Base-by-base conservation (phyloP, 2,113 vertebrate genomes). In the Gavia stellata region DNA sequence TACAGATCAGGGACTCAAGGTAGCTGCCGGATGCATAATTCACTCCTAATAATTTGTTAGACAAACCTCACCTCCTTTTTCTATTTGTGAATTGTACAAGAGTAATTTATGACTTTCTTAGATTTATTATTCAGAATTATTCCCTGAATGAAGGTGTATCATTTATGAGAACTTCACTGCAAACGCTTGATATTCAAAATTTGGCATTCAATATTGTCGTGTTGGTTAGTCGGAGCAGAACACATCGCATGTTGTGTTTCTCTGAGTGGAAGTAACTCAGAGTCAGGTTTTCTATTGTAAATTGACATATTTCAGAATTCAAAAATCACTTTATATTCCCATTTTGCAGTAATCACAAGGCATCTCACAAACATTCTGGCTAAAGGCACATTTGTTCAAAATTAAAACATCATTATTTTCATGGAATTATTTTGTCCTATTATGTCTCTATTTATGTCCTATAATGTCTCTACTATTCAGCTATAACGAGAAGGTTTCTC, bases 81-180 rank as follows among this genome's bases (percentile, higher is more conserved):
- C 77, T 96, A 14, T 95, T 90, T 96, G 50, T 88, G 84, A 72
- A 82, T 68, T 71, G 34, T 31, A 68, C 2, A 4, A 92, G 56
- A 96, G 58, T 31, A 68, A 38, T 73, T 95, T 90, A 85, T 50
- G 20, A 59, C 29, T 91, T 89, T 73, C 55, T 90, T 91, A 90
- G 86, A 95, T 96, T 92, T 94, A 94, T 97, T 89, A 94, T 91
- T 95, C 77, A 96, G 92, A 96, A 91, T 94, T 92, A 96, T 96
- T 97, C 95, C 91, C 92, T 88, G 94, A 97, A 95, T 90, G 89
- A 91, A 85, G 74, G 74, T 94, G 78, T 82, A 96, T 92, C 89
- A 92, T 92, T 95, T 94, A 91, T 95, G 92, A 97, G 78, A 53
- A 85, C 58, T 95, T 87, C 84, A 36, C 58, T 90, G 81, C 29